Evolutionary conservation across 1,140 invertebrate genomes (phyloP).

Genomic region (Panulirus ornatus): DNA sequence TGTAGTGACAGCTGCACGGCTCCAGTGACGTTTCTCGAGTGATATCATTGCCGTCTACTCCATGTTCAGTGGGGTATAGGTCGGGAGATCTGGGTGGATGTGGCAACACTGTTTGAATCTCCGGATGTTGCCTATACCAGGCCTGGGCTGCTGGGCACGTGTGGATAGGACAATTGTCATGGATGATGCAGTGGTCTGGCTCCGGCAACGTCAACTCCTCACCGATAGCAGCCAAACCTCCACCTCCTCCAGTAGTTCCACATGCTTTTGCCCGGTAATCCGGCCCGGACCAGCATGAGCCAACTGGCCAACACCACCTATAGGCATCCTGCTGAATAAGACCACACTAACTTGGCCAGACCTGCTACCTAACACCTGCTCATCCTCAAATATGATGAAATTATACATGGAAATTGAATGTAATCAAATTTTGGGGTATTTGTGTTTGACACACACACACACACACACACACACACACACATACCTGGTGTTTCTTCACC

Average conservation of each 20-base stretch:
- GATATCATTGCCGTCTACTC: not conserved
- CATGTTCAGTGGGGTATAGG: not conserved
- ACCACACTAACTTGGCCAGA: no score
- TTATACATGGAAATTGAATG: no score
- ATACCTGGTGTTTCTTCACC: no score
- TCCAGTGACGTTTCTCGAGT: not conserved
- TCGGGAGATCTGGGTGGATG: not conserved
- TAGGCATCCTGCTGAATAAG: no score
- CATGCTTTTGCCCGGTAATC: not conserved
- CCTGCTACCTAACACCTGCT: no score
- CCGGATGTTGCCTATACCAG: not conserved
- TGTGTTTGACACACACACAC: no score
- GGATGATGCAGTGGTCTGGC: conserved; percentile 12
- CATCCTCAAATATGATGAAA: no score
- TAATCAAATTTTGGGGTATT: no score
- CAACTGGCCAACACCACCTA: no score
- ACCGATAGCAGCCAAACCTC: not conserved
- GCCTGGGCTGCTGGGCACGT: not conserved
- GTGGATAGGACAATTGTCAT: not conserved
- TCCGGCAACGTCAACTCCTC: not conserved
- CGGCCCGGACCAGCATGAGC: not conserved
- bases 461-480: no score
- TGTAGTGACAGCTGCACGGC: not conserved
- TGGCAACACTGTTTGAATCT: conserved; percentile 5
- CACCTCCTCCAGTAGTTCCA: not conserved